phyloP scores from a whole-genome alignment of 2,797 vertebrate genomes.

The Myotis planiceps region DNA sequence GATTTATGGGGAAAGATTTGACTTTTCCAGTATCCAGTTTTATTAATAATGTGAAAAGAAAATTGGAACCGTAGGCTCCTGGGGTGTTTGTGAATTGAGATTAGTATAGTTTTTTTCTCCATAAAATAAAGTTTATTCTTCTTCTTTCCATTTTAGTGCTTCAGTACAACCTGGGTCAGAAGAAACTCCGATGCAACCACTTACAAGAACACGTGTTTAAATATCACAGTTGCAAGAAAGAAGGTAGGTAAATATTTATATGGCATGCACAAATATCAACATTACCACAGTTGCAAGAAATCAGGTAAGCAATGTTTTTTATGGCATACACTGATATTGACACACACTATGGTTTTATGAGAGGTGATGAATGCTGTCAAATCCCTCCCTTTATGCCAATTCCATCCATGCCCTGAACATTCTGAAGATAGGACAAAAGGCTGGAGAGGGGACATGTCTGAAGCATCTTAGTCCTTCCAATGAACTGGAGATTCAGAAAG shows the following conservation, averaged over 20 bases:
- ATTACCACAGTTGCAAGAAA: slow-evolving; percentile 74
- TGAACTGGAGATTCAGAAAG: background rate
- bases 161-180: slow-evolving; percentile 56
- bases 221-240: slow-evolving; percentile 75
- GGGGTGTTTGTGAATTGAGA: slow-evolving; percentile 86
- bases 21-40: slow-evolving; percentile 83
- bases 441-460: background rate
- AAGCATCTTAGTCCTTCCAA: background rate
- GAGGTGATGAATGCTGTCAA: background rate
- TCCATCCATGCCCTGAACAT: background rate
- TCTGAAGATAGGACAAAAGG: background rate
- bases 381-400: background rate
- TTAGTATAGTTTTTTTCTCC: slow-evolving; percentile 67
- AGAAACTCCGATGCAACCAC: slow-evolving; percentile 68
- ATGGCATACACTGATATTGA: slow-evolving; percentile 70
- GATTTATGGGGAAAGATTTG: slow-evolving; percentile 77
- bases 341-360: background rate
- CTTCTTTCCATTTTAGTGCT: slow-evolving; percentile 72
- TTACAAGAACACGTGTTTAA: slow-evolving; percentile 76
- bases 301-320: slow-evolving; percentile 73
- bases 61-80: slow-evolving; percentile 85
- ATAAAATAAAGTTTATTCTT: slow-evolving; percentile 15
- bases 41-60: slow-evolving; percentile 87
- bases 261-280: slow-evolving; percentile 70
- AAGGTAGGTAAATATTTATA: slow-evolving; percentile 72